phyloP scores from a whole-genome alignment of 1,140 invertebrate species.

The Rhysida immarginata region DNA sequence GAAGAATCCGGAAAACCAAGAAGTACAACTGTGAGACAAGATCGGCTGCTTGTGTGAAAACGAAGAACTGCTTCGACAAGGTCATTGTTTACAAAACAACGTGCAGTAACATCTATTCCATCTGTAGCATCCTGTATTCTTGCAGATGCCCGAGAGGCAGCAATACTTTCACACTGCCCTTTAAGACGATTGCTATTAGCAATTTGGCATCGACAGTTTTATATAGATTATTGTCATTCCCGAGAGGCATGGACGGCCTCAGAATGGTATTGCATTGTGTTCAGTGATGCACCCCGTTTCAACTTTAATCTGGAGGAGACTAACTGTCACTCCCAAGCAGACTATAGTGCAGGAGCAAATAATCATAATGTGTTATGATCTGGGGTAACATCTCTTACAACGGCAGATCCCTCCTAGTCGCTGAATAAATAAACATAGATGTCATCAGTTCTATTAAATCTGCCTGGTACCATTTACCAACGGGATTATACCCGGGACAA shows the following conservation, averaged over 20 bases:
- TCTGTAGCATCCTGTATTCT: background rate
- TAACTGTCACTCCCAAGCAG: background rate
- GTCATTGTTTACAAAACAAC: background rate
- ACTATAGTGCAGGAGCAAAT: background rate
- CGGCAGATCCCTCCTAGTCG: background rate
- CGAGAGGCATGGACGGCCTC: background rate
- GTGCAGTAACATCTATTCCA: background rate
- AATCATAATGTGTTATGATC: background rate
- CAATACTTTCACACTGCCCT: background rate
- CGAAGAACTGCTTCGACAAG: background rate
- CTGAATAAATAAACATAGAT: background rate
- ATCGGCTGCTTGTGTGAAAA: background rate
- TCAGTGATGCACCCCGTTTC: background rate
- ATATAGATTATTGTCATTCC: background rate
- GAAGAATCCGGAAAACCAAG: background rate
- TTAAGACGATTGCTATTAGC: background rate
- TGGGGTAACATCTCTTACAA: background rate
- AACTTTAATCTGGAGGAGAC: background rate
- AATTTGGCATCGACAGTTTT: background rate
- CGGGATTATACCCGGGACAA: background rate
- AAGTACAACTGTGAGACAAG: background rate
- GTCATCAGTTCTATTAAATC: background rate
- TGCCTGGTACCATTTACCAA: background rate
- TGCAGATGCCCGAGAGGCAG: background rate
- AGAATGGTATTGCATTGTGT: background rate